A percentile compares a stretch with the other conserved stretches of the same genome.
phyloP scores from a whole-genome alignment of 2,113 vertebrate species.

The Hystrix brachyura region DNA sequence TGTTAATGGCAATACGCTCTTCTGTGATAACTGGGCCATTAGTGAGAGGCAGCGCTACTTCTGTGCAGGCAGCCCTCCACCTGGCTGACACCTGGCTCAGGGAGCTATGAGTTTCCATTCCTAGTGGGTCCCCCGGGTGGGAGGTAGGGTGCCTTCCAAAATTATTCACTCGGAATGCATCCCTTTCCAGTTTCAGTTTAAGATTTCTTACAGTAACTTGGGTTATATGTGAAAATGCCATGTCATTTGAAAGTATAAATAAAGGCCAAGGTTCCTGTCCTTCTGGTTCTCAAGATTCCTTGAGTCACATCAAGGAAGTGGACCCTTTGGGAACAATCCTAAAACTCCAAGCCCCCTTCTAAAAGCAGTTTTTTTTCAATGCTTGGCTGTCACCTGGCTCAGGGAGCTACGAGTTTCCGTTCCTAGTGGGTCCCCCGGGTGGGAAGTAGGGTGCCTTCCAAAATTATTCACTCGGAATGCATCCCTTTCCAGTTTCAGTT shows the following conservation, averaged over 20 bases:
- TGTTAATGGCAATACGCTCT: slow-evolving; percentile 82
- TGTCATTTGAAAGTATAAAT: slow-evolving; percentile 22
- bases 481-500: not conserved
- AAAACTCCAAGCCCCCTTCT: slow-evolving; percentile 7
- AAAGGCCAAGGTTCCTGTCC: not conserved
- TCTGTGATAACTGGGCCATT: slow-evolving; percentile 74
- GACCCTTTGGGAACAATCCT: not conserved
- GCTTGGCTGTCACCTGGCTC: slow-evolving; percentile 16
- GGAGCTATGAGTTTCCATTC: not conserved
- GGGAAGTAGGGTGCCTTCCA: not conserved
- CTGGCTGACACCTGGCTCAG: slow-evolving; percentile 1
- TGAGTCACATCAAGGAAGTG: not conserved
- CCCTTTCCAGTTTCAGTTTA: not conserved
- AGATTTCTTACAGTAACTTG: not conserved
- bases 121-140: not conserved
- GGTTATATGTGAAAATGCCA: not conserved
- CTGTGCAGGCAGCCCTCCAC: slow-evolving; percentile 29
- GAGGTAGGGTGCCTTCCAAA: not conserved
- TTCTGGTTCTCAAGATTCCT: not conserved
- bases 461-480: not conserved
- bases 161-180: not conserved
- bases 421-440: not conserved
- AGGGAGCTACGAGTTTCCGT: not conserved
- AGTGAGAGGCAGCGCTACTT: slow-evolving; percentile 71
- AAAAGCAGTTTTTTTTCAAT: no score